A percentile compares a stretch with the other conserved stretches of the same genome.
These are phyloP conservation scores for Pelosia muscerda DNA, from an alignment of 2,888 invertebrate species.

Conservation along the genomic window DNA sequence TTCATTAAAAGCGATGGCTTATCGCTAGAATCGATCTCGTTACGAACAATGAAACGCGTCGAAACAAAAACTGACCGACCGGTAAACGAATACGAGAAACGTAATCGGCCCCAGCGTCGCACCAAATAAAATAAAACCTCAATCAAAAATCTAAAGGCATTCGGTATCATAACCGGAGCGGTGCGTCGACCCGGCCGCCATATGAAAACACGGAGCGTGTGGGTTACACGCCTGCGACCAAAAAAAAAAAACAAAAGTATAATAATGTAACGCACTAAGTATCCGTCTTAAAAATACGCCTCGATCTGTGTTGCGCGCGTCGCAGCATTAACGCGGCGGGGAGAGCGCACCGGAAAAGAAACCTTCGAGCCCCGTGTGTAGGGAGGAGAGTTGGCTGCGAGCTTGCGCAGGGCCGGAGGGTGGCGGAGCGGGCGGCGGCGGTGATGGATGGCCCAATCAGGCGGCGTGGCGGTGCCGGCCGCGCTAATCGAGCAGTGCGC, in stretches of 20 bases:
- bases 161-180: conserved; percentile 82
- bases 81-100: conserved; percentile 84
- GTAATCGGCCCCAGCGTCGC: conserved; percentile 81
- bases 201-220: conserved; percentile 76
- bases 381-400: conserved; percentile 60
- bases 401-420: conserved; percentile 69
- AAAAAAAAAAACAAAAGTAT: conserved; percentile 79
- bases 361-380: conserved; percentile 45
- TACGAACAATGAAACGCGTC: conserved; percentile 84
- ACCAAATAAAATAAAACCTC: conserved; percentile 84
- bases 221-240: conserved; percentile 77
- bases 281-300: conserved; percentile 85
- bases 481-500: conserved; percentile 84
- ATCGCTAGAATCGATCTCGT: conserved; percentile 84
- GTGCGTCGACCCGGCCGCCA: conserved; percentile 82
- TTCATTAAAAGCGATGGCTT: conserved; percentile 80
- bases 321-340: conserved; percentile 74
- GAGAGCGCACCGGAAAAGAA: conserved; percentile 43
- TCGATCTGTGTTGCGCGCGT: conserved; percentile 80
- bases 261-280: conserved; percentile 86
- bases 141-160: conserved; percentile 85
- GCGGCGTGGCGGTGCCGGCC: conserved; percentile 83
- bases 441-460: conserved; percentile 88
- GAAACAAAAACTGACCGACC: conserved; percentile 82
- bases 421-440: conserved; percentile 73